These are phyloP conservation scores for Vollenhovia emeryi DNA, from an alignment of 1,140 invertebrate species.

Conservation along the genomic window DNA sequence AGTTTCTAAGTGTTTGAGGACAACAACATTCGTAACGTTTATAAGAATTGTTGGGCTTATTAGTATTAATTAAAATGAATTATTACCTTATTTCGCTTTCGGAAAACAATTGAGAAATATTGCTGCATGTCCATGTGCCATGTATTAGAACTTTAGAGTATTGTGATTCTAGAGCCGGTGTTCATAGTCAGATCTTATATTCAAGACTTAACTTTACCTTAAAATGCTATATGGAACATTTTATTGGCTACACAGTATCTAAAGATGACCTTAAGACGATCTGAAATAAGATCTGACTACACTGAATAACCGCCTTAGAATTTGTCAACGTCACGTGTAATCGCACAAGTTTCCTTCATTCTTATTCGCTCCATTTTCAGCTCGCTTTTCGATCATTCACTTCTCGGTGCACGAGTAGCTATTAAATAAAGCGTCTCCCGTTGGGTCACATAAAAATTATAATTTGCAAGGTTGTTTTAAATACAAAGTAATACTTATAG, in stretches of 20 bases:
- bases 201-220: too few relatives aligned
- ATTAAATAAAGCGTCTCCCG: neutral
- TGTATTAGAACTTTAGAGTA: neutral
- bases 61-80: neutral
- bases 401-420: neutral
- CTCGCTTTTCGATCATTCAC: neutral
- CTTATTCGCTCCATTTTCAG: neutral
- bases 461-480: conserved; percentile 18
- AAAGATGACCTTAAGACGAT: too few relatives aligned
- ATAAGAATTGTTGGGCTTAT: neutral
- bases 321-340: neutral
- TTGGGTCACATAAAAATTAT: neutral
- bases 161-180: too few relatives aligned
- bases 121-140: neutral
- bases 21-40: neutral
- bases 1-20: neutral
- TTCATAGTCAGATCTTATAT: too few relatives aligned
- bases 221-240: too few relatives aligned
- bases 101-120: neutral
- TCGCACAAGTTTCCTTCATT: neutral
- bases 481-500: neutral
- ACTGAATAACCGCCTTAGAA: too few relatives aligned
- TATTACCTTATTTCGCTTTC: neutral
- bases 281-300: too few relatives aligned
- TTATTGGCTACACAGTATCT: too few relatives aligned